These are phyloP conservation scores for Nyctibius grandis DNA, from an alignment of 2,797 vertebrate genomes.

Conservation along the genomic window DNA sequence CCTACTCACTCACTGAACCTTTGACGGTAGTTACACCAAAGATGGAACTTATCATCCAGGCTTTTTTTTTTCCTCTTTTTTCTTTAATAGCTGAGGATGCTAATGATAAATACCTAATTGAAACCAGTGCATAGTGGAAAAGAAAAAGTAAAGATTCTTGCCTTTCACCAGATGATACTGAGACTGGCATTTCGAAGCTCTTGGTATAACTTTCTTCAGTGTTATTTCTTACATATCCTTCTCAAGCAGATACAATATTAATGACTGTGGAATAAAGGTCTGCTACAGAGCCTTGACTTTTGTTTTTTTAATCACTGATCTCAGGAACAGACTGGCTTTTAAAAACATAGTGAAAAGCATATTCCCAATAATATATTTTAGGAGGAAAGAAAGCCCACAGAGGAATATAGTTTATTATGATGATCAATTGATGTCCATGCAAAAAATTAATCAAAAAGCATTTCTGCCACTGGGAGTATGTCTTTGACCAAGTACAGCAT, in stretches of 20 bases:
- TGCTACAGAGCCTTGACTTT: neutral
- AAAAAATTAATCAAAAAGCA: neutral
- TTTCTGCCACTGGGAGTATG: neutral
- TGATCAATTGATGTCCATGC: neutral
- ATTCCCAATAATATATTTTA: neutral
- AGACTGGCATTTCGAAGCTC: neutral
- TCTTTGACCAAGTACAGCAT: neutral
- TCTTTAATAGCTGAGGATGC: neutral
- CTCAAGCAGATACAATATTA: neutral
- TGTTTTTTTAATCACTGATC: neutral
- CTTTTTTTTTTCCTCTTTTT: neutral
- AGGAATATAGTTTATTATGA: neutral
- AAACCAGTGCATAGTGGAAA: neutral
- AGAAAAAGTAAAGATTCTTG: neutral
- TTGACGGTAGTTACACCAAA: neutral
- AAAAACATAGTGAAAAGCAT: neutral
- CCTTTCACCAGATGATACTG: neutral
- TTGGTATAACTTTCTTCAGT: neutral
- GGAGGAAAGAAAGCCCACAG: neutral
- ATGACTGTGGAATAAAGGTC: neutral
- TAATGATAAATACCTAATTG: neutral
- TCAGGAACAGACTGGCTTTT: neutral
- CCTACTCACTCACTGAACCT: neutral
- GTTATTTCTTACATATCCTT: neutral
- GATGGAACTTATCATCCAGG: neutral